Percentiles rank a stretch among this genome's conserved stretches.
Evolutionary conservation across 1,140 invertebrate species (phyloP).

Genomic region (Varroa destructor): DNA sequence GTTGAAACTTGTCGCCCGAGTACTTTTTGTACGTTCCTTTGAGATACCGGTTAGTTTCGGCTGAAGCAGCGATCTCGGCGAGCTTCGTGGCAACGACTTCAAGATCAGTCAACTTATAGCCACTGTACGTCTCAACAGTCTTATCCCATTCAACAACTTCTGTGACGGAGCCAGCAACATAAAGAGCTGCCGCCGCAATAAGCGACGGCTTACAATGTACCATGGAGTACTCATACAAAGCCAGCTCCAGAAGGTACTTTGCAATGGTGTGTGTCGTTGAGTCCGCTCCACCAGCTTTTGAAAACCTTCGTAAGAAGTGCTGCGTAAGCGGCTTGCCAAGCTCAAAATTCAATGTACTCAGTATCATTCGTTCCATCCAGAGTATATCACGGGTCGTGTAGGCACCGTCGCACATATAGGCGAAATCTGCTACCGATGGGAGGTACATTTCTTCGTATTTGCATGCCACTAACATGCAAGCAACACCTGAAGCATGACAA

Average conservation of each 20-base stretch:
- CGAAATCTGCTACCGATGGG: slow-evolving; percentile 74
- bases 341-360: slow-evolving; percentile 60
- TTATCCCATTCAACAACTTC: slow-evolving; percentile 15
- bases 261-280: slow-evolving; percentile 64
- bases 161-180: slow-evolving; percentile 41
- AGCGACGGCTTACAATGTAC: slow-evolving; percentile 64
- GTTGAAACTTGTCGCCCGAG: slow-evolving; percentile 15
- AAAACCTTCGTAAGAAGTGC: slow-evolving; percentile 70
- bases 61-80: not conserved
- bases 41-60: slow-evolving; percentile 16
- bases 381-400: slow-evolving; percentile 65
- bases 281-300: slow-evolving; percentile 57
- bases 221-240: slow-evolving; percentile 65
- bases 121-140: slow-evolving; percentile 7
- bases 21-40: slow-evolving; percentile 17
- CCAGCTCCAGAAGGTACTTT: slow-evolving; percentile 82
- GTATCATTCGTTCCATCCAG: slow-evolving; percentile 66
- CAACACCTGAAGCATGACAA: slow-evolving; percentile 42
- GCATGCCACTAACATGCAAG: slow-evolving; percentile 75
- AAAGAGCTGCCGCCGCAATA: slow-evolving; percentile 59
- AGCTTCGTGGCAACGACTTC: slow-evolving; percentile 1
- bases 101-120: not conserved
- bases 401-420: slow-evolving; percentile 78
- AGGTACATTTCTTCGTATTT: slow-evolving; percentile 92
- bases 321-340: slow-evolving; percentile 69